Conservation (phyloP, 2,888 invertebrate species). For the Hypsopygia costalis region DNA sequence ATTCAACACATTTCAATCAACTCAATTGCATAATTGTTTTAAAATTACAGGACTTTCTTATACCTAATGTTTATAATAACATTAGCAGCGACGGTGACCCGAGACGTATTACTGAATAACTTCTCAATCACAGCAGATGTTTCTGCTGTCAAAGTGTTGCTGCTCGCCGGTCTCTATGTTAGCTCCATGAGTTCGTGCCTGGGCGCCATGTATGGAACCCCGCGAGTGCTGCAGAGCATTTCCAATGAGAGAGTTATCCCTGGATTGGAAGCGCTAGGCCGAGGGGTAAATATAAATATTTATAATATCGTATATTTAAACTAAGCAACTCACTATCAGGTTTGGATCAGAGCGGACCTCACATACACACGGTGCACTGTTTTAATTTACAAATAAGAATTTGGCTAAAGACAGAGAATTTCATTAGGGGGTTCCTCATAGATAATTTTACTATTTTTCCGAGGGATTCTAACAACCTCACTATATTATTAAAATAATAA, state of each 20-base stretch:
- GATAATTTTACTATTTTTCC: too few species aligned
- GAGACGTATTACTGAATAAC: constrained; percentile 85
- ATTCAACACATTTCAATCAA: too few species aligned
- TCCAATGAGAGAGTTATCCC: constrained; percentile 98
- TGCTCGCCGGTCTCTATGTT: constrained; percentile 95
- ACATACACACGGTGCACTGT: neutral
- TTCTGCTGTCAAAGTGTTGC: constrained; percentile 88
- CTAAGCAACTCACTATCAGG: too few species aligned
- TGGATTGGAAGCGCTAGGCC: constrained; percentile 90
- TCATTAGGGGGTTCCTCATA: too few species aligned
- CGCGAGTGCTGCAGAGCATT: constrained; percentile 96
- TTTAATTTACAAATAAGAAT: too few species aligned
- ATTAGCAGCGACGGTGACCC: constrained; percentile 92
- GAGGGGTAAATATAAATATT: constrained; percentile 85
- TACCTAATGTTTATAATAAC: constrained; percentile 95
- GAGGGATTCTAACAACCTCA: too few species aligned
- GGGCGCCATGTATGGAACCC: constrained; percentile 98
- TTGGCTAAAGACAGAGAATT: too few species aligned
- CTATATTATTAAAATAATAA: too few species aligned
- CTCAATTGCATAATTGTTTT: too few species aligned
- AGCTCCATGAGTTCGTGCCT: constrained; percentile 97
- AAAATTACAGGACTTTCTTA: constrained; percentile 85
- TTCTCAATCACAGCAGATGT: constrained; percentile 97
- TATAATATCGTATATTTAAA: too few species aligned
- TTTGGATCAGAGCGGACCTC: neutral